Evolutionary conservation across 1,140 invertebrate genomes (phyloP).

Genomic region (Ceratosolen solmsi): DNA sequence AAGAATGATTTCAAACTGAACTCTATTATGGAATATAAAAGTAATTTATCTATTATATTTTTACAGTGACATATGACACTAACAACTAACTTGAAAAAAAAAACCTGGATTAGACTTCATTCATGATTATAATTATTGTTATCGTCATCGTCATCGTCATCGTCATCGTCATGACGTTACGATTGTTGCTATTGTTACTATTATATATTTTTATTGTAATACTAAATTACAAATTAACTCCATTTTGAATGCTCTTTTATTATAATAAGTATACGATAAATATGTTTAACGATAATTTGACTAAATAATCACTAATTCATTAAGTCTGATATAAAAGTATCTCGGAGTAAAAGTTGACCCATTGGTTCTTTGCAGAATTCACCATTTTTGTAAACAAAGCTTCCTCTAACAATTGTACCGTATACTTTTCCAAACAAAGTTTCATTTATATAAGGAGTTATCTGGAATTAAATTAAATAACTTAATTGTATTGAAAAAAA

Average conservation of each 20-base stretch:
- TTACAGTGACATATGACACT: too few species aligned
- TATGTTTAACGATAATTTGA: background rate
- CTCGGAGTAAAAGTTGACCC: slow-evolving; percentile 68
- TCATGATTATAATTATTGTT: too few species aligned
- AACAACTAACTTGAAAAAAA: too few species aligned
- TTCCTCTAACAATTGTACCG: slow-evolving; percentile 76
- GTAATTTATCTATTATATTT: too few species aligned
- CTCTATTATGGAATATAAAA: too few species aligned
- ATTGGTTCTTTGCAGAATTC: slow-evolving; percentile 63
- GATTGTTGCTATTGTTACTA: background rate
- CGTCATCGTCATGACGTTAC: too few species aligned
- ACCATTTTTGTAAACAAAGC: slow-evolving; percentile 73
- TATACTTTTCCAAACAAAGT: slow-evolving; percentile 75
- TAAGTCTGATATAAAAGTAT: slow-evolving; percentile 42
- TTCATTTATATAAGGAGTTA: slow-evolving; percentile 76
- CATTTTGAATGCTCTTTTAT: background rate
- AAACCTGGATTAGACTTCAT: too few species aligned
- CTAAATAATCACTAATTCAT: background rate
- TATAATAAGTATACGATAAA: background rate
- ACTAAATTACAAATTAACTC: background rate
- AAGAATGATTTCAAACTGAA: too few species aligned
- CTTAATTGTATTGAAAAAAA: background rate
- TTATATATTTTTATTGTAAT: background rate
- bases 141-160: too few species aligned
- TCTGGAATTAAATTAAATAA: slow-evolving; percentile 62